Evolutionary conservation across 2,888 invertebrate genomes (phyloP).

Genomic region (Uropetala carovei): DNA sequence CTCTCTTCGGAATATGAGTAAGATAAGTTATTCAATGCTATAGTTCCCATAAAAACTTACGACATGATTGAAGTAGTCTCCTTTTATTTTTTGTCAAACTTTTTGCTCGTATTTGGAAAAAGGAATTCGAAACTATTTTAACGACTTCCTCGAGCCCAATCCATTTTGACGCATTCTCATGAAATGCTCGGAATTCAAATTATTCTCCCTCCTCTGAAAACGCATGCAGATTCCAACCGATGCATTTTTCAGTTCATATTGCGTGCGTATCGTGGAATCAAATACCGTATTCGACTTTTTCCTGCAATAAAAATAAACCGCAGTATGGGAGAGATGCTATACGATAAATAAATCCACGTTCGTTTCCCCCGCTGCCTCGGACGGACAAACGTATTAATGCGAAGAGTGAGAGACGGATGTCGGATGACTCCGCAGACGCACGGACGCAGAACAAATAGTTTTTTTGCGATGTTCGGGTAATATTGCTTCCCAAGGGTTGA

Average conservation of each 20-base stretch:
- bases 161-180: no score
- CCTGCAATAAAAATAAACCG: background rate
- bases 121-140: no score
- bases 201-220: background rate
- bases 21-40: no score
- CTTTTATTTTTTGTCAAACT: no score
- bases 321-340: slow-evolving; percentile 31
- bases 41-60: no score
- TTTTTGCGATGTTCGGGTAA: slow-evolving; percentile 55
- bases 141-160: no score
- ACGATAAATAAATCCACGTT: slow-evolving; percentile 45
- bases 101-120: no score
- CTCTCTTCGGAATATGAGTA: no score
- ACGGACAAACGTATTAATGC: slow-evolving; percentile 35
- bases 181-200: no score
- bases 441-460: slow-evolving; percentile 62
- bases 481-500: slow-evolving; percentile 47
- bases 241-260: slow-evolving; percentile 11
- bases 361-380: background rate
- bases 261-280: background rate
- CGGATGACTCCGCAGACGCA: slow-evolving; percentile 50
- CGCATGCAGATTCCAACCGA: background rate
- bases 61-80: no score
- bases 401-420: slow-evolving; percentile 41
- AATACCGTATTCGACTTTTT: slow-evolving; percentile 39